phyloP scores from a whole-genome alignment of 2,888 invertebrate species.

The Dicyrtoma fusca region DNA sequence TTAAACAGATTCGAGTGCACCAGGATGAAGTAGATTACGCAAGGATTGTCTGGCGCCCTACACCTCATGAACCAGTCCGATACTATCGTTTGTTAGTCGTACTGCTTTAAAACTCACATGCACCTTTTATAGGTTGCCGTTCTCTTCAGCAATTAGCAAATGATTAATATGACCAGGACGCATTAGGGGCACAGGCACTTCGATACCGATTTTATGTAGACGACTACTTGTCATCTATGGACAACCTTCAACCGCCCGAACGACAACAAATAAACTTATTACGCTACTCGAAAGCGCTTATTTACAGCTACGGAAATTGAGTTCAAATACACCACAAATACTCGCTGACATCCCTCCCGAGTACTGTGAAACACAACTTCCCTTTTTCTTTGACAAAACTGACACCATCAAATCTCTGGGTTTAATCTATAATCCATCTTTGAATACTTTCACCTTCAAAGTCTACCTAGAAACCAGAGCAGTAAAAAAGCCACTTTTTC shows the following conservation, averaged over 20 bases:
- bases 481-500: too few species aligned
- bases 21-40: conserved; percentile 56
- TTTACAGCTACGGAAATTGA: conserved; percentile 54
- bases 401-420: not conserved
- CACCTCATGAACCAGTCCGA: conserved; percentile 45
- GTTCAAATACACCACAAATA: conserved; percentile 42
- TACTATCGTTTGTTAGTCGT: conserved; percentile 54
- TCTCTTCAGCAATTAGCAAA: conserved; percentile 52
- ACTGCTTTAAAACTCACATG: conserved; percentile 58
- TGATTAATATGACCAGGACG: conserved; percentile 42
- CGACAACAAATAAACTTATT: conserved; percentile 43
- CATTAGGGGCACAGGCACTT: conserved; percentile 36
- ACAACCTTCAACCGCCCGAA: conserved; percentile 54
- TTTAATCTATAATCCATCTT: not conserved
- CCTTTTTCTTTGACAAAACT: not conserved
- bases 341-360: conserved; percentile 4
- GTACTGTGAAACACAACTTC: conserved; percentile 6
- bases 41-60: conserved; percentile 58
- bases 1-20: conserved; percentile 54
- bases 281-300: conserved; percentile 41
- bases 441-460: not conserved
- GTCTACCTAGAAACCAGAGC: not conserved
- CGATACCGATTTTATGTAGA: conserved; percentile 57
- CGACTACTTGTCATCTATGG: too few species aligned
- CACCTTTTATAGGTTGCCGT: conserved; percentile 53